Percentiles rank a stretch among this genome's conserved stretches.
Conservation (phyloP, 2,888 invertebrate species). For the Netelia fuscicornis region DNA sequence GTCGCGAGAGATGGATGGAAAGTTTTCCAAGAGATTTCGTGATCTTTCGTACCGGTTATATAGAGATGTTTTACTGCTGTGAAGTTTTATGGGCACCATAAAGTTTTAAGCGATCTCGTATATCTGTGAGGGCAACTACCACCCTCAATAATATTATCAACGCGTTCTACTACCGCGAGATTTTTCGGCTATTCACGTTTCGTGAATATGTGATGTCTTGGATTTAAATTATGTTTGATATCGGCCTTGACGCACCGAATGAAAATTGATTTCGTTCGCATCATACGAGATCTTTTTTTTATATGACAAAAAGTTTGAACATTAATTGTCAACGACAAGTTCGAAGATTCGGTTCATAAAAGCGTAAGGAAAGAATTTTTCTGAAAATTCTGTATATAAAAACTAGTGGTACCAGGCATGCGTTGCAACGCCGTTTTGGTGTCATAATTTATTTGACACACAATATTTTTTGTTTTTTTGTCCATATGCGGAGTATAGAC, state of each 20-base stretch:
- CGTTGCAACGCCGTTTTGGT: too few relatives aligned
- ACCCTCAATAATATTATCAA: slow-evolving; percentile 45
- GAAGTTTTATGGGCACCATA: slow-evolving; percentile 48
- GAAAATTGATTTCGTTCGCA: too few relatives aligned
- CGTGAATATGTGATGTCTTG: neutral
- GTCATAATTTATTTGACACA: too few relatives aligned
- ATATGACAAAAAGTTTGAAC: neutral
- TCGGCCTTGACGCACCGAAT: neutral
- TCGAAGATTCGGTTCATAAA: too few relatives aligned
- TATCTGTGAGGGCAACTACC: slow-evolving; percentile 25
- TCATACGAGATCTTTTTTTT: too few relatives aligned
- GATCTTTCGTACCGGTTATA: slow-evolving; percentile 9
- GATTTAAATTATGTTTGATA: neutral
- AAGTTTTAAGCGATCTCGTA: slow-evolving; percentile 59
- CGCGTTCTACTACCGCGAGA: slow-evolving; percentile 20
- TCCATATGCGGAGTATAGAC: too few relatives aligned
- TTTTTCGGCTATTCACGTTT: slow-evolving; percentile 12
- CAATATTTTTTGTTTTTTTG: too few relatives aligned
- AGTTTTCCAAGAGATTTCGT: slow-evolving; percentile 19
- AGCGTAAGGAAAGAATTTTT: neutral
- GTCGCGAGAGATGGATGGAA: slow-evolving; percentile 25
- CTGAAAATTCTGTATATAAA: neutral
- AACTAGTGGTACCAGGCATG: too few relatives aligned
- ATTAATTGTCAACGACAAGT: too few relatives aligned
- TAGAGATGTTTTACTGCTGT: slow-evolving; percentile 2